Evolutionary conservation across 2,888 invertebrate species (phyloP).

Genomic region (Tuberolachnus salignus): DNA sequence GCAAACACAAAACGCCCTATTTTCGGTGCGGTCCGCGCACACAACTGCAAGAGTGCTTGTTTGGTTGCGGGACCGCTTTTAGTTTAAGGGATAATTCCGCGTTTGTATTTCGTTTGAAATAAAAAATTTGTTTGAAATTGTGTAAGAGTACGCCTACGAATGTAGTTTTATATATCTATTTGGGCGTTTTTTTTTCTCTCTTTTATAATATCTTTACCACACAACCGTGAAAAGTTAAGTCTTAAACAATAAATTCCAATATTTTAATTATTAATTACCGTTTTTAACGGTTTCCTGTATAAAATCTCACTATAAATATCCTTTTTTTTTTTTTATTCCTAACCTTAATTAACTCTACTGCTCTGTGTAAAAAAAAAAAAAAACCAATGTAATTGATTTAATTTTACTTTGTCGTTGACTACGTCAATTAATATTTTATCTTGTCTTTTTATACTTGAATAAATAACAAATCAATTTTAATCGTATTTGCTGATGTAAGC

Average conservation of each 20-base stretch:
- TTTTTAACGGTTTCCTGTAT: not conserved
- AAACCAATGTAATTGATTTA: not conserved
- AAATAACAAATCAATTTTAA: not conserved
- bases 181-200: not conserved
- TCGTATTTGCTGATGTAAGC: not conserved
- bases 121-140: not conserved
- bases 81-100: not conserved
- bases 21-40: too few species aligned
- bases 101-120: not conserved
- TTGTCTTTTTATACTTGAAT: not conserved
- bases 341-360: not conserved
- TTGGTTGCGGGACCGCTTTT: too few species aligned
- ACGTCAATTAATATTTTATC: constrained; percentile 14
- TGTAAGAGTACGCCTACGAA: too few species aligned
- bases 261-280: too few species aligned
- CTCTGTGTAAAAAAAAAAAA: not conserved
- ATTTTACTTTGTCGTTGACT: not conserved
- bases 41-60: too few species aligned
- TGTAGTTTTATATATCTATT: too few species aligned
- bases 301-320: not conserved
- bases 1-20: too few species aligned
- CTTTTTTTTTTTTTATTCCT: not conserved
- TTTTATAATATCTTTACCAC: not conserved
- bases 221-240: too few species aligned
- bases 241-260: too few species aligned